These are phyloP conservation scores for Oryzias curvinotus DNA, from an alignment of 2,113 vertebrate genomes.

Conservation along the genomic window DNA sequence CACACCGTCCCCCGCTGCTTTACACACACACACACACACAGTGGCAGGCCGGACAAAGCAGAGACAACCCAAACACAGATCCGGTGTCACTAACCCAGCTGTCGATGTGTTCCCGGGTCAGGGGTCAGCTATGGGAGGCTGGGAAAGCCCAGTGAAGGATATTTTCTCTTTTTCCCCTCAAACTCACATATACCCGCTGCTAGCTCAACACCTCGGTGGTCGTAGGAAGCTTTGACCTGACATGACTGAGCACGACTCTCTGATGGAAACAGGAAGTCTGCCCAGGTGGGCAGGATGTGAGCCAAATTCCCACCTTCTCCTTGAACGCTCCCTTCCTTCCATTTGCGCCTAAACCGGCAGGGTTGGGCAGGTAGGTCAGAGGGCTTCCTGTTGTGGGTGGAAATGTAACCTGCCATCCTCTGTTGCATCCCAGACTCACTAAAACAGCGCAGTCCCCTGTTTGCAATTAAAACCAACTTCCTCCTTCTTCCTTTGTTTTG, in stretches of 20 bases:
- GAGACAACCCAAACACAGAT: slow-evolving; percentile 74
- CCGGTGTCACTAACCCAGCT: slow-evolving; percentile 68
- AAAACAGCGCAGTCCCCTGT: background rate
- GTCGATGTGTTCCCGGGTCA: slow-evolving; percentile 69
- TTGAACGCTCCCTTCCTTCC: slow-evolving; percentile 42
- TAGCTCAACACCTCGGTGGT: slow-evolving; percentile 31
- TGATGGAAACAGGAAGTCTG: slow-evolving; percentile 40
- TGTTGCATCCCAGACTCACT: slow-evolving; percentile 1
- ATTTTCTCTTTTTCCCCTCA: slow-evolving; percentile 5
- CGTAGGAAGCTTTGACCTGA: slow-evolving; percentile 45
- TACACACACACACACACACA: slow-evolving; percentile 29
- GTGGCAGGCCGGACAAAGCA: slow-evolving; percentile 59
- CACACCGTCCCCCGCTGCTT: background rate
- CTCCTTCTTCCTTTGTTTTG: slow-evolving; percentile 10
- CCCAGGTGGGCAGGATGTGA: slow-evolving; percentile 65
- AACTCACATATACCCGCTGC: slow-evolving; percentile 9
- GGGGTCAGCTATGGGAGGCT: slow-evolving; percentile 53
- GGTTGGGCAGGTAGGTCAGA: slow-evolving; percentile 10
- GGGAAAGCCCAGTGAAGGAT: slow-evolving; percentile 52
- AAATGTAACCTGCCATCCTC: slow-evolving; percentile 18
- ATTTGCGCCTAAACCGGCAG: background rate
- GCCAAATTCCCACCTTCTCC: slow-evolving; percentile 22
- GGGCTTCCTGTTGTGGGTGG: slow-evolving; percentile 43
- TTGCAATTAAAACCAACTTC: slow-evolving; percentile 20
- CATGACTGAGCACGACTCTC: slow-evolving; percentile 33